Percentiles rank a stretch among this genome's conserved stretches.
phyloP scores from a whole-genome alignment of 2,113 vertebrate species.

The Marmota monax region DNA sequence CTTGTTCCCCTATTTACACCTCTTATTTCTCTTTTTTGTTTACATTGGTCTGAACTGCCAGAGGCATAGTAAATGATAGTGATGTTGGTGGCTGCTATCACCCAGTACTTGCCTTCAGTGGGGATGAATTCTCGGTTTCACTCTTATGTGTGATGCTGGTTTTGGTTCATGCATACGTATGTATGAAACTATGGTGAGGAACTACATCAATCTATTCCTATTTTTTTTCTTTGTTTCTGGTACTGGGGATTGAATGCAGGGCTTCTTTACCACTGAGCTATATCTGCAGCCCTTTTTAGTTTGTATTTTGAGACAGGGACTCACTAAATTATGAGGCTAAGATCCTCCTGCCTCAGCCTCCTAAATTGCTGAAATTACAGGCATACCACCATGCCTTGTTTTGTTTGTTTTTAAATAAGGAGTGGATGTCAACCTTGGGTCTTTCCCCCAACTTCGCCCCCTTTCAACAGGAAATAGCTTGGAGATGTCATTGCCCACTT shows the following conservation, averaged over 20 bases:
- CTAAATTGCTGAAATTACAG: background rate
- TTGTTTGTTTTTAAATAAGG: slow-evolving; percentile 52
- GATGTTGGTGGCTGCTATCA: background rate
- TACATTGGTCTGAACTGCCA: no score
- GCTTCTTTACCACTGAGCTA: background rate
- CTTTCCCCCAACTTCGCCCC: no score
- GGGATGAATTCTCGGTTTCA: background rate
- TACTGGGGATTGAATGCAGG: background rate
- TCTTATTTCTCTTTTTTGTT: background rate
- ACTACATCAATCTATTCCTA: background rate
- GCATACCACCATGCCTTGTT: background rate
- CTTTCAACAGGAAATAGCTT: no score
- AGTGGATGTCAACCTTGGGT: background rate
- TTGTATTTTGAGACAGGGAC: background rate
- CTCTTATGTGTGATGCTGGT: background rate
- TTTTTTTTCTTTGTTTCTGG: background rate
- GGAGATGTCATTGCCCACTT: no score
- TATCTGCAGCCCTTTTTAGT: background rate
- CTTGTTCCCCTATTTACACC: background rate
- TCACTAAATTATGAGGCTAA: background rate
- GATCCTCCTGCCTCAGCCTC: background rate
- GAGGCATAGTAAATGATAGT: no score
- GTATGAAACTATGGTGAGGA: background rate
- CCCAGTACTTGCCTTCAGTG: background rate
- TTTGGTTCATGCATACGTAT: background rate